Percentiles rank a stretch among this genome's conserved stretches.
phyloP scores from a whole-genome alignment of 1,140 invertebrate species.

The Aphidius ervi region DNA sequence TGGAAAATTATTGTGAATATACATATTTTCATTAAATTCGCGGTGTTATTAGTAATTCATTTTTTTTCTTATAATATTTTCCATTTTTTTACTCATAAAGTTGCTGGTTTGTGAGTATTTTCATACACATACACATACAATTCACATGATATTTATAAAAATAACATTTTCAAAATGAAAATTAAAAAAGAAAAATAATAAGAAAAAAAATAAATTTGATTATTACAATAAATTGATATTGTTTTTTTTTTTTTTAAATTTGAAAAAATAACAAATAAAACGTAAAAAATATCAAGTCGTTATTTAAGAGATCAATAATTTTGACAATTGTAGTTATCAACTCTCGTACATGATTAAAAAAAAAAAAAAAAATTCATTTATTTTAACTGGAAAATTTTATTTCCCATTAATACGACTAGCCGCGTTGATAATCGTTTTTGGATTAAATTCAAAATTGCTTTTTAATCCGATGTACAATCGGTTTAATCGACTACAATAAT shows the following conservation, averaged over 20 bases:
- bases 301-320: background rate
- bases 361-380: background rate
- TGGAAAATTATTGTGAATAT: conserved; percentile 35
- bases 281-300: too few relatives aligned
- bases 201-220: conserved; percentile 6
- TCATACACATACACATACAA: conserved; percentile 38
- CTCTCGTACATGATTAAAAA: background rate
- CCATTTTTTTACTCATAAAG: conserved; percentile 2
- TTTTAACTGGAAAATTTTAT: conserved; percentile 7
- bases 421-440: background rate
- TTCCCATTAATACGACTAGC: conserved; percentile 6
- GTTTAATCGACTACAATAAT: conserved; percentile 7
- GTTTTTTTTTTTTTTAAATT: too few relatives aligned
- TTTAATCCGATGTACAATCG: conserved; percentile 7
- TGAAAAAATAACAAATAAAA: background rate
- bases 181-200: conserved; percentile 15
- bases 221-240: background rate
- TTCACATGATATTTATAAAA: conserved; percentile 45
- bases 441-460: conserved; percentile 8
- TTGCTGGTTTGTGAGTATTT: conserved; percentile 32
- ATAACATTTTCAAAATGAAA: conserved; percentile 43
- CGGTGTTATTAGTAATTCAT: conserved; percentile 16
- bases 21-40: conserved; percentile 14
- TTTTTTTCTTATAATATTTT: conserved; percentile 17
- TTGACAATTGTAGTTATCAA: conserved; percentile 3